These are phyloP conservation scores for Hemitrygon akajei DNA, from an alignment of 2,797 vertebrate species.

Conservation along the genomic window DNA sequence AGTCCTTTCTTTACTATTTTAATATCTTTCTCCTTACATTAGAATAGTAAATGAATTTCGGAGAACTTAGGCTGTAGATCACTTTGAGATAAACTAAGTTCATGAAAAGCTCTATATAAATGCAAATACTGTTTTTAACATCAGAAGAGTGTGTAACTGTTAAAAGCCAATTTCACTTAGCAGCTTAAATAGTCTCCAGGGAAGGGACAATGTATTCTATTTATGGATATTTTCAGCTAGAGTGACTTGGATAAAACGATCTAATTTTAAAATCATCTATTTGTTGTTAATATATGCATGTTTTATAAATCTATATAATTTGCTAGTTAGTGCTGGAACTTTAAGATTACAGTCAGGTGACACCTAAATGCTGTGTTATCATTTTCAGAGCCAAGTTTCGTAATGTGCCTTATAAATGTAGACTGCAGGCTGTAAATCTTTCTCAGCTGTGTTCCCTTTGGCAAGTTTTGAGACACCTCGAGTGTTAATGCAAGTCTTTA, in stretches of 20 bases:
- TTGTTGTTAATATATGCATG: not conserved
- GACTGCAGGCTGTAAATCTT: constrained; percentile 10
- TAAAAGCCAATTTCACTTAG: not conserved
- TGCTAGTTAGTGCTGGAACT: not conserved
- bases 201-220: not conserved
- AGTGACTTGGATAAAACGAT: not conserved
- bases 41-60: not conserved
- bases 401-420: not conserved
- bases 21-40: not conserved
- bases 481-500: constrained; percentile 22
- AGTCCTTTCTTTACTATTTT: too few species aligned
- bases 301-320: not conserved
- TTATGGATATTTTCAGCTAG: not conserved
- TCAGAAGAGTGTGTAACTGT: not conserved
- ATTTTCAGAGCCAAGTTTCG: not conserved
- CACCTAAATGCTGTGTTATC: constrained; percentile 1
- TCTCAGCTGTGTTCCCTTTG: not conserved
- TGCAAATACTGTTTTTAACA: not conserved
- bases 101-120: not conserved
- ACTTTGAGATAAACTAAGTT: not conserved
- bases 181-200: not conserved
- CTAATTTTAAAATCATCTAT: not conserved
- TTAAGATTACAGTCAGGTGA: not conserved
- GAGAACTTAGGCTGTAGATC: not conserved
- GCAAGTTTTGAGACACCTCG: constrained; percentile 1